Conservation (phyloP, 2,113 vertebrate species). For the Indicator maculatus region DNA sequence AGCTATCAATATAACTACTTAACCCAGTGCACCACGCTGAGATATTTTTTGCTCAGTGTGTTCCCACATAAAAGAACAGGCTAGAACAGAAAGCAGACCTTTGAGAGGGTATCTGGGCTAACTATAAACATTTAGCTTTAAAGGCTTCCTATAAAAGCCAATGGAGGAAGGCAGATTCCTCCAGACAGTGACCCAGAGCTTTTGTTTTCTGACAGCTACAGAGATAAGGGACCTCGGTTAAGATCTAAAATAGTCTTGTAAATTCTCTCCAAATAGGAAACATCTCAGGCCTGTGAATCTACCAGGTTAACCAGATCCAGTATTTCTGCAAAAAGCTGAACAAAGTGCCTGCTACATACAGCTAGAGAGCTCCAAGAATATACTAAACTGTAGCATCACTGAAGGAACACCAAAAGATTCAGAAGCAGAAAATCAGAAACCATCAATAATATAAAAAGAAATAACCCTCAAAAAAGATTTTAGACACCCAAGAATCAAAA, state of each 20-base stretch:
- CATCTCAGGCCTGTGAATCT: neutral
- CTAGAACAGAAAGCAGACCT: neutral
- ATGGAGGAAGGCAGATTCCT: neutral
- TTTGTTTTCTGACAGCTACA: neutral
- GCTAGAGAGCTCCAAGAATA: neutral
- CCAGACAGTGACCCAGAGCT: neutral
- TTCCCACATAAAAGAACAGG: neutral
- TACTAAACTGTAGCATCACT: neutral
- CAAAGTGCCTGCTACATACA: neutral
- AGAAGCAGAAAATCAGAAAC: neutral
- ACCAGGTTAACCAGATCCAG: neutral
- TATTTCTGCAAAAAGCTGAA: neutral
- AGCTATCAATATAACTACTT: neutral
- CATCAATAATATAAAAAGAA: neutral
- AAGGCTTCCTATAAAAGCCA: neutral
- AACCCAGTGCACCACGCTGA: neutral
- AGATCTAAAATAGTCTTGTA: neutral
- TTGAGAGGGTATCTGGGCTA: neutral
- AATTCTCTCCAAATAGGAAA: neutral
- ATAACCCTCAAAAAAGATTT: neutral
- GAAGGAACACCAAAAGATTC: neutral
- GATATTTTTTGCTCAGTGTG: neutral
- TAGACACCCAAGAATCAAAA: neutral
- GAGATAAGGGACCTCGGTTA: neutral
- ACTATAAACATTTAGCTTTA: neutral